These are phyloP conservation scores for Ceratosolen solmsi DNA, from an alignment of 1,140 invertebrate genomes.

Conservation along the genomic window DNA sequence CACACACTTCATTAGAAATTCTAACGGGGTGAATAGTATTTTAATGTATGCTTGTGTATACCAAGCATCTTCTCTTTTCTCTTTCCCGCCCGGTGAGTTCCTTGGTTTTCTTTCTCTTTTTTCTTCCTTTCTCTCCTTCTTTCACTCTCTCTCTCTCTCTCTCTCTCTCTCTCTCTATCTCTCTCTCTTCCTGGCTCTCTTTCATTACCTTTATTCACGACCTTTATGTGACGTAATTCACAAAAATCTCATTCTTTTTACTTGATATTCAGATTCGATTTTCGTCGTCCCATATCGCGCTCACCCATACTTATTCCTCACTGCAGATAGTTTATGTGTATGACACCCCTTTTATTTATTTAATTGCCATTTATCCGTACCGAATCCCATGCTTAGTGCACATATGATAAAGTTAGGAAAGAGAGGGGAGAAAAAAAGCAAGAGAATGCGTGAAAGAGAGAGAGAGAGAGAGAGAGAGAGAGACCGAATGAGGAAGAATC, in stretches of 20 bases:
- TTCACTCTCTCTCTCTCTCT: neutral
- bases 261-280: neutral
- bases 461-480: neutral
- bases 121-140: neutral
- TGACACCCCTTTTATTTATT: slow-evolving; percentile 39
- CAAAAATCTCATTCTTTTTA: slow-evolving; percentile 24
- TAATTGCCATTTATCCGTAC: slow-evolving; percentile 40
- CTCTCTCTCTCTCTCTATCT: neutral
- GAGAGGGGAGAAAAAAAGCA: neutral
- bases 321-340: neutral
- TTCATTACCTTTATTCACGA: slow-evolving; percentile 18
- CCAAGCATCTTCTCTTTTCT: slow-evolving; percentile 14
- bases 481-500: neutral
- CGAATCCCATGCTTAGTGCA: neutral
- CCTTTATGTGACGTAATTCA: slow-evolving; percentile 16
- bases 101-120: neutral
- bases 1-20: slow-evolving; percentile 60
- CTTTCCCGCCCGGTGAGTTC: neutral
- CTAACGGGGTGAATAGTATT: slow-evolving; percentile 37
- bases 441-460: neutral
- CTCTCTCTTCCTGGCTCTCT: too few species aligned
- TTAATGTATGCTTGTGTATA: slow-evolving; percentile 28
- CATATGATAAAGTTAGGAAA: neutral
- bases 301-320: neutral
- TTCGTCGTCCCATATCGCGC: neutral